Percentiles rank a stretch among this genome's conserved stretches.
Evolutionary conservation across 2,113 vertebrate species (phyloP).

Genomic region (Callocephalon fimbriatum): DNA sequence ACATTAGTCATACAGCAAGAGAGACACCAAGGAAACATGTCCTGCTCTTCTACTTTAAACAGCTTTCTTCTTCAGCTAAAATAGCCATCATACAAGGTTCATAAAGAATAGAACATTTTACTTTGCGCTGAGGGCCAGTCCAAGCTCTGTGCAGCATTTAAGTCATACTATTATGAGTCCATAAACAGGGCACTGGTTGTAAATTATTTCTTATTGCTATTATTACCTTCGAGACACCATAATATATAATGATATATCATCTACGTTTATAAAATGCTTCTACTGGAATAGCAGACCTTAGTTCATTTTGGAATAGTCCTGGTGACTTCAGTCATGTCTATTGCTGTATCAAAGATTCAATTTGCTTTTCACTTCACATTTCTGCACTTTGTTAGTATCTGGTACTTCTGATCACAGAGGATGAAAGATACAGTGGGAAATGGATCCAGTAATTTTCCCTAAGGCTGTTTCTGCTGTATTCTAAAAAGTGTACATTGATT

Average conservation of each 20-base stretch:
- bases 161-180: neutral
- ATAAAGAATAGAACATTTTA: slow-evolving; percentile 37
- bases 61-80: slow-evolving; percentile 48
- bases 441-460: rapidly evolving
- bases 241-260: neutral
- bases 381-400: neutral
- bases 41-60: neutral
- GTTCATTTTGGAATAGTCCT: neutral
- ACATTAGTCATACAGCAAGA: slow-evolving; percentile 31
- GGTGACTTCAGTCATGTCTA: neutral
- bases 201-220: slow-evolving; percentile 46
- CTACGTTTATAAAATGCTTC: neutral
- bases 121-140: neutral
- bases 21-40: neutral
- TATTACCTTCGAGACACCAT: neutral
- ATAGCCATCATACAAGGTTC: slow-evolving; percentile 22
- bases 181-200: neutral
- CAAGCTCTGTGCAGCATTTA: slow-evolving; percentile 41
- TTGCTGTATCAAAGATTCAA: neutral
- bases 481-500: rapidly evolving
- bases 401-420: neutral
- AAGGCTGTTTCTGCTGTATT: rapidly evolving
- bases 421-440: neutral
- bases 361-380: neutral
- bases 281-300: neutral